Conservation (phyloP, 2,888 invertebrate genomes). For the Pseudolycoriella hygida region DNA sequence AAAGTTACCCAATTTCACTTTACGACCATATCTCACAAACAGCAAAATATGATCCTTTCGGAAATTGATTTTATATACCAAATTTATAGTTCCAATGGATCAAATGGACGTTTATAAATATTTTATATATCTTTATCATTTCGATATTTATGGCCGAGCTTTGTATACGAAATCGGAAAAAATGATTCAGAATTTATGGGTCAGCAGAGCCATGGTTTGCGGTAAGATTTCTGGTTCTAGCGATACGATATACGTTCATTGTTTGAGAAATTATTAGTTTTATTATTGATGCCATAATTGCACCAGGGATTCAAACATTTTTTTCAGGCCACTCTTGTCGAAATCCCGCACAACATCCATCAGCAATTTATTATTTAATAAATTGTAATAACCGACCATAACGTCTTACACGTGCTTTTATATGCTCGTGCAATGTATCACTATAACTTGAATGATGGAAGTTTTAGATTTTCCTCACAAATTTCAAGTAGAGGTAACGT, state of each 20-base stretch:
- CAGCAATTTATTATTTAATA: too few species aligned
- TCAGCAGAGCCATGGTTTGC: neutral
- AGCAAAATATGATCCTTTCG: neutral
- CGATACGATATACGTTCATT: neutral
- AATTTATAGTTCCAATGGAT: neutral
- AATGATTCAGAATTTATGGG: constrained; percentile 1
- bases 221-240: neutral
- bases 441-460: too few species aligned
- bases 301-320: too few species aligned
- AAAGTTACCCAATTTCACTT: too few species aligned
- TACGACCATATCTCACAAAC: too few species aligned
- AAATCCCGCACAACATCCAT: too few species aligned
- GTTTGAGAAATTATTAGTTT: neutral
- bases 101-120: neutral
- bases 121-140: constrained; percentile 7
- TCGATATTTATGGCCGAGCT: constrained; percentile 7
- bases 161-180: neutral
- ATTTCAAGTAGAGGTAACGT: neutral
- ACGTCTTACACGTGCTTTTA: too few species aligned
- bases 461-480: too few species aligned
- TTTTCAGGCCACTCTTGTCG: too few species aligned
- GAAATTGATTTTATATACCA: constrained; percentile 1
- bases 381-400: too few species aligned
- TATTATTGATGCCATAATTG: too few species aligned
- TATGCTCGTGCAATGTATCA: too few species aligned